Conservation (phyloP, 2,888 invertebrate genomes). For the Leptogaster cylindrica region DNA sequence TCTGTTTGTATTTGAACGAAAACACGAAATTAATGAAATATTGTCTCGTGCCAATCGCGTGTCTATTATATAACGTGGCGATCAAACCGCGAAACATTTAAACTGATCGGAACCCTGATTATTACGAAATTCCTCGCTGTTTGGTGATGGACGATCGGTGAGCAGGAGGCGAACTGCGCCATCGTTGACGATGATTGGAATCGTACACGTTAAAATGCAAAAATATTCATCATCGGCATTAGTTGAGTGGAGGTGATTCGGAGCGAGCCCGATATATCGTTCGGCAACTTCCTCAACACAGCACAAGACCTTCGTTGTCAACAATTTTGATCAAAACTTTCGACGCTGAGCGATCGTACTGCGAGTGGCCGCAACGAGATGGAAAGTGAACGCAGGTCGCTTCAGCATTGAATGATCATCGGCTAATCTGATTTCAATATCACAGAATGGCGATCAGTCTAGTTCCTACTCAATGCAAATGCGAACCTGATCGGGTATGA, state of each 20-base stretch:
- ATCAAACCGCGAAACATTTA: conserved; percentile 41
- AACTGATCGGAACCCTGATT: conserved; percentile 23
- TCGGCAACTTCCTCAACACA: conserved; percentile 19
- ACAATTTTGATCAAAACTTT: conserved; percentile 29
- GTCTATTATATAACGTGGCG: conserved; percentile 49
- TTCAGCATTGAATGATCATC: conserved; percentile 38
- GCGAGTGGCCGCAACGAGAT: not conserved
- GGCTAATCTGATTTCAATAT: conserved; percentile 40
- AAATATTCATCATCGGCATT: conserved; percentile 26
- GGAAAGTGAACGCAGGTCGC: conserved; percentile 34
- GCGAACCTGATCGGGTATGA: conserved; percentile 19
- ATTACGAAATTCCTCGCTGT: conserved; percentile 18
- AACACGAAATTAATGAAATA: conserved; percentile 48
- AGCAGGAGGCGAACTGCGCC: too few relatives aligned
- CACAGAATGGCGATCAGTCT: conserved; percentile 33
- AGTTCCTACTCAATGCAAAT: conserved; percentile 33
- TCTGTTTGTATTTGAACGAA: conserved; percentile 13
- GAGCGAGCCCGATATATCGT: conserved; percentile 12
- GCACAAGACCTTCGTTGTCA: conserved; percentile 36
- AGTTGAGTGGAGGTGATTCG: not conserved
- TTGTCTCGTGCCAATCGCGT: conserved; percentile 50
- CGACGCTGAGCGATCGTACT: conserved; percentile 33
- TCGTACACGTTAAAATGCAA: not conserved
- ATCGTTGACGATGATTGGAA: not conserved
- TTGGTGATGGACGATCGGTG: not conserved